phyloP scores from a whole-genome alignment of 2,797 vertebrate genomes.

The Triplophysa bombifrons region DNA sequence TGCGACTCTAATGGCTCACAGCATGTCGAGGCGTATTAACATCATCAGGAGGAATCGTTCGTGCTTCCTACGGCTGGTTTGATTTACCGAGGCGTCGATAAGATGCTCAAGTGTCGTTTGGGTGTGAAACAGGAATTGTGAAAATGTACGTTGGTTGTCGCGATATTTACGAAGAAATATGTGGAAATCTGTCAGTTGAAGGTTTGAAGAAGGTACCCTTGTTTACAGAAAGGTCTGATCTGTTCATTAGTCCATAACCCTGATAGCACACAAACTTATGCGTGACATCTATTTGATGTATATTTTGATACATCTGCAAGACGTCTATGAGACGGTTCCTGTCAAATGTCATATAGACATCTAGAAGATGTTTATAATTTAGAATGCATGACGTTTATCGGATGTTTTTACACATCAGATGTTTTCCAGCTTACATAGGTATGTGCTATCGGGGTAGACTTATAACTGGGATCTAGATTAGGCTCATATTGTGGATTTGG shows the following conservation, averaged over 20 bases:
- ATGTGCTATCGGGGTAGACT: neutral
- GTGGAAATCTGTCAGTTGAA: neutral
- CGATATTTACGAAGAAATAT: neutral
- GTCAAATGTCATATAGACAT: no score
- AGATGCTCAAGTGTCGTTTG: neutral
- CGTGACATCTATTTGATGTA: no score
- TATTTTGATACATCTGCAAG: no score
- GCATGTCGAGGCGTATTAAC: conserved; percentile 35
- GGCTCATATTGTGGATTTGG: conserved; percentile 45
- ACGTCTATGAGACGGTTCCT: no score
- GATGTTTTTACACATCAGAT: no score
- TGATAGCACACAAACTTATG: no score
- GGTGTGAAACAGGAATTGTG: neutral
- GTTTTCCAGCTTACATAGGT: no score
- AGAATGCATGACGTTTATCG: no score
- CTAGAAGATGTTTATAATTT: no score
- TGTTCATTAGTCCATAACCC: neutral
- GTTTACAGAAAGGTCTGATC: neutral
- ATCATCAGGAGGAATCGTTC: conserved; percentile 31
- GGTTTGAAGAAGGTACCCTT: neutral
- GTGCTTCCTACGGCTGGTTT: conserved; percentile 15
- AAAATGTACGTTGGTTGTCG: neutral
- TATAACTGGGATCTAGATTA: neutral
- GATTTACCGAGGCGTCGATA: conserved; percentile 14
- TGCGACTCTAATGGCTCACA: conserved; percentile 41